Evolutionary conservation across 2,797 vertebrate genomes (phyloP).

Genomic region (Heliangelus exortis): DNA sequence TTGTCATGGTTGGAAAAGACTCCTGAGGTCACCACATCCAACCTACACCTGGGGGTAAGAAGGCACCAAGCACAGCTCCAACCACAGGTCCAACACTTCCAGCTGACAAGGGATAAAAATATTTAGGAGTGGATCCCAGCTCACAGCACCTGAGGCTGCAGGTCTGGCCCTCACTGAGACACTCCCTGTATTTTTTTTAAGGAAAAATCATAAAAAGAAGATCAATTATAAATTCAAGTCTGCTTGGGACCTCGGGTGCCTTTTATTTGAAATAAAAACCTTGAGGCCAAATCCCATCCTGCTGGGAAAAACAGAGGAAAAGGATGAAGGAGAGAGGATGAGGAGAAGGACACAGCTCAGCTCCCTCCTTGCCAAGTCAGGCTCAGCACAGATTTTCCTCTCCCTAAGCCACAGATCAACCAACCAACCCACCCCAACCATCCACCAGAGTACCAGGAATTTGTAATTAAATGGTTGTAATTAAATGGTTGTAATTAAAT

Average conservation of each 20-base stretch:
- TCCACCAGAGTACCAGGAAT: background rate
- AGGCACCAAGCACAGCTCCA: background rate
- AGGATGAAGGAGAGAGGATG: background rate
- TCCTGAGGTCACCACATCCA: too few species aligned
- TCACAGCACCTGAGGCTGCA: background rate
- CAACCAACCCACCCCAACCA: background rate
- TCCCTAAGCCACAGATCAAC: background rate
- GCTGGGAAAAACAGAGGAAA: background rate
- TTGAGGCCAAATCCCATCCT: background rate
- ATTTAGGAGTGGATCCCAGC: accelerated
- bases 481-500: too few species aligned
- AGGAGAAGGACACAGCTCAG: background rate
- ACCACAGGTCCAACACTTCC: accelerated
- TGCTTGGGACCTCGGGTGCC: background rate
- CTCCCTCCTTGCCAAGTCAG: background rate
- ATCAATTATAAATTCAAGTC: background rate
- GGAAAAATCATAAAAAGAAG: background rate
- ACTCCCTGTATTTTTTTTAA: background rate
- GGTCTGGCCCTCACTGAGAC: background rate
- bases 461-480: too few species aligned
- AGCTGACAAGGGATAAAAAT: background rate
- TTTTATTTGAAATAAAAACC: background rate
- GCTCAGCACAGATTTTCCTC: background rate
- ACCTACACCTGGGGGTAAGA: background rate
- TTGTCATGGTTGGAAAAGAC: too few species aligned